Evolutionary conservation across 1,140 invertebrate species (phyloP), one percentile per base, ranked within the genome.

Genomic region (Plectrocnemia conspersa): DNA sequence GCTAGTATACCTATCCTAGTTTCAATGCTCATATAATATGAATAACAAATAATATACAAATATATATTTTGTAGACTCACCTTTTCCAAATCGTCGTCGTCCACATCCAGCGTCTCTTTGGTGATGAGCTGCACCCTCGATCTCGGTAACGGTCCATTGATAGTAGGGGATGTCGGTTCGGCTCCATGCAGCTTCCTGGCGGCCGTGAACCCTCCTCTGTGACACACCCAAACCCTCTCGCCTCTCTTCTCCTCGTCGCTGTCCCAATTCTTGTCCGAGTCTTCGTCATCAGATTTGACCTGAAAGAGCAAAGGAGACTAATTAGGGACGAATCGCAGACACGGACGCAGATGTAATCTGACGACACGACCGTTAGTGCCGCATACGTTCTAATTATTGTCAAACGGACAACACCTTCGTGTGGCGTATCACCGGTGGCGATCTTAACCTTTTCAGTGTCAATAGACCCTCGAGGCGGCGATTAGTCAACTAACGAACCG

Each of bases 1-100:
- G n/a, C n/a, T n/a, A n/a, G n/a, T n/a, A n/a, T n/a, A n/a, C n/a
- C n/a, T n/a, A n/a, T n/a, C n/a, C n/a, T n/a, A n/a, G n/a, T n/a
- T n/a, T n/a, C n/a, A n/a, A n/a, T n/a, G n/a, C n/a, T n/a, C n/a
- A n/a, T n/a, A n/a, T n/a, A n/a, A n/a, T n/a, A n/a, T n/a, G n/a
- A 19, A 38, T 41, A 33, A 22, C 38, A 11, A 22, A 53, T 33
- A 10, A 24, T 16, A 33, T n/a, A 36, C 6, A 24, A 7, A 11
- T 45, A 24, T 16, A 33, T 19, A 23, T 32, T 19, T 24, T 11
- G 15, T 23, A 32, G 16, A 1, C 56, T 47, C 65, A 85, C 83
- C 77, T 92, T 94, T 69, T 94, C 92, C 41, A 95, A 78, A 64
- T 95, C 91, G 71, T 95, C 91, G 71, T 95, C 91, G 69, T 95